Percentiles rank a stretch among this genome's conserved stretches.
Conservation (phyloP, 2,113 vertebrate species). For the Pogonocichla stellata region DNA sequence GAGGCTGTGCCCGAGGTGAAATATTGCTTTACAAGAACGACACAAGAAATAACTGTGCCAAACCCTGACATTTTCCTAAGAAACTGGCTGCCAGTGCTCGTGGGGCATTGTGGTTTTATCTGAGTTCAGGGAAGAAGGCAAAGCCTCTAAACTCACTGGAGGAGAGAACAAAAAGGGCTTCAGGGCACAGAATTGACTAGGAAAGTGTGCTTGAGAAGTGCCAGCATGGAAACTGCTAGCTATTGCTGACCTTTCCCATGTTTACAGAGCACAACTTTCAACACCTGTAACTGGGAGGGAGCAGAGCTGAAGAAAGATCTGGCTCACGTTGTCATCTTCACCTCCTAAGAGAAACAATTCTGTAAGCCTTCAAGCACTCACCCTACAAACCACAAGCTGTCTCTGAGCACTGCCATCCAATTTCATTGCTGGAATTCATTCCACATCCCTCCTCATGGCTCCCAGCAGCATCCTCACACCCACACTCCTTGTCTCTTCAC, state of each 20-base stretch:
- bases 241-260: neutral
- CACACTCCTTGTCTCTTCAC: accelerated
- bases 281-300: slow-evolving; percentile 14
- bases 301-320: neutral
- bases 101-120: neutral
- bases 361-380: neutral
- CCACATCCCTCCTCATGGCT: neutral
- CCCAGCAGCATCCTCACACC: neutral
- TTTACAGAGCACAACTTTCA: neutral
- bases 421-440: neutral
- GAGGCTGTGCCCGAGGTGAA: neutral
- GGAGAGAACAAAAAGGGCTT: neutral
- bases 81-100: neutral
- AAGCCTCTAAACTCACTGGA: neutral
- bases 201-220: neutral
- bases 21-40: neutral
- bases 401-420: neutral
- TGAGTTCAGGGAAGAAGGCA: neutral
- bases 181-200: neutral
- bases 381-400: neutral
- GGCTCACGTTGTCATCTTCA: neutral
- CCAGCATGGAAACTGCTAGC: neutral
- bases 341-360: neutral
- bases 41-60: neutral
- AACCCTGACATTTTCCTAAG: neutral